Conservation (phyloP, 2,113 vertebrate species). For the Apeltes quadracus region DNA sequence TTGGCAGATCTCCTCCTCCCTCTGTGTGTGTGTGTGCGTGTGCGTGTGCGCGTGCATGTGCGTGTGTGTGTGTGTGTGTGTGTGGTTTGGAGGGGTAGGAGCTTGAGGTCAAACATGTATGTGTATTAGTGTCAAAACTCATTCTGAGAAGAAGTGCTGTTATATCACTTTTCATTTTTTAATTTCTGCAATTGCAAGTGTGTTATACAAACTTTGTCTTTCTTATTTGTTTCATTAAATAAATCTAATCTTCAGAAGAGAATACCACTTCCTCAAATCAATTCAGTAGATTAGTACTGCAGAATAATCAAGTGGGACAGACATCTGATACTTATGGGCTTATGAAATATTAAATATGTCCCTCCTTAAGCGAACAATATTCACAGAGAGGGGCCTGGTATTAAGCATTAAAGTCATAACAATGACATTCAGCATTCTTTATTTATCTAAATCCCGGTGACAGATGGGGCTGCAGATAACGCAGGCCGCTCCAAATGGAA, state of each 20-base stretch:
- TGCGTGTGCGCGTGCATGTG: slow-evolving; percentile 8
- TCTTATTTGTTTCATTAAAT: slow-evolving; percentile 8
- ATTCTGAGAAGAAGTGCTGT: slow-evolving; percentile 3
- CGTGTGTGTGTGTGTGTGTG: slow-evolving; percentile 24
- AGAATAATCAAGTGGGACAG: slow-evolving; percentile 71
- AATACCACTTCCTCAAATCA: slow-evolving; percentile 40
- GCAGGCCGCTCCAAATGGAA: slow-evolving; percentile 46
- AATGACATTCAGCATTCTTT: slow-evolving; percentile 70
- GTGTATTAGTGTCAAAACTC: slow-evolving; percentile 26
- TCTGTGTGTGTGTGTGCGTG: slow-evolving; percentile 16
- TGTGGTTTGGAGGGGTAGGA: neutral
- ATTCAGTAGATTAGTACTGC: slow-evolving; percentile 61
- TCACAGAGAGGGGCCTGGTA: slow-evolving; percentile 43
- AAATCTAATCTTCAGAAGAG: slow-evolving; percentile 50
- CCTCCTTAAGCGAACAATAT: slow-evolving; percentile 62
- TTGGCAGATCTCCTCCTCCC: slow-evolving; percentile 54
- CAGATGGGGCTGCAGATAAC: slow-evolving; percentile 75
- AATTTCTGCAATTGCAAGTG: slow-evolving; percentile 19
- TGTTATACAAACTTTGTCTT: slow-evolving; percentile 9
- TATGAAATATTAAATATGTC: slow-evolving; percentile 77
- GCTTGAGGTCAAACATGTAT: slow-evolving; percentile 11
- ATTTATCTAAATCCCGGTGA: slow-evolving; percentile 71
- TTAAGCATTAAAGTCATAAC: slow-evolving; percentile 77
- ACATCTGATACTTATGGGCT: slow-evolving; percentile 65
- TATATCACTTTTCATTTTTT: slow-evolving; percentile 16